Evolutionary conservation across 2,113 vertebrate genomes (phyloP), one percentile per base, ranked within the genome.

Genomic region (Saguinus midas): DNA sequence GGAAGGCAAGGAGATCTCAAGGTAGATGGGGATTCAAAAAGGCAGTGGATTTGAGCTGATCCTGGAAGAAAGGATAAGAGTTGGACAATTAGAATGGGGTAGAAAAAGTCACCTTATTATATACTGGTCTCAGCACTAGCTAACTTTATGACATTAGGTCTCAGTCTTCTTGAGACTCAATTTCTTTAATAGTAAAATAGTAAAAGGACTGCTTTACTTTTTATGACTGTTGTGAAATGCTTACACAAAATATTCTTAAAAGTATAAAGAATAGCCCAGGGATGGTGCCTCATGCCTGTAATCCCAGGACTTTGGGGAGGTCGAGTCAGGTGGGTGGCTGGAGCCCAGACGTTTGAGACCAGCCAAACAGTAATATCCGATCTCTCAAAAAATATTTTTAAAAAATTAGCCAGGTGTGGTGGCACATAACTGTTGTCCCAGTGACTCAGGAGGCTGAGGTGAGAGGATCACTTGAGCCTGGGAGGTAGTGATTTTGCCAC

Each of bases 101-200:
- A 45, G 64, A 84, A 17, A 92, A 75, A 35, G 11, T 21, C 4
- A 37, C 43, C 7, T 89, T 85, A 52, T 43, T 85, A 25, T 87
- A 79, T 27, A 14, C 13, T 78, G 37, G 50, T 88, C 61, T 45
- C 61, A 75, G 79, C 11, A 58, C 29, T 68, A 27, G n/a, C 35
- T 88, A 90, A 29, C 35, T 57, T 35, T 52, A 55, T 81, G 68
- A 83, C 29, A 61, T 83, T 72, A 68, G 43, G 16, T 87, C 61
- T 95, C 57, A 87, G 20, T 87, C n/a, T 93, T 75, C 52, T 58
- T 52, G 43, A 92, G n/a, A 78, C 8, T 78, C 64, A 76, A 25
- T 81, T 81, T 73, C 37, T 73, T 83, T 83, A 57, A 73, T 13
- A 40, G 11, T 70, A 96, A 96, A 96, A 87, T 68, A 50, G 48